Evolutionary conservation across 2,797 vertebrate genomes (phyloP), one percentile per base, ranked within the genome.

Genomic region (Sebastes cheni): DNA sequence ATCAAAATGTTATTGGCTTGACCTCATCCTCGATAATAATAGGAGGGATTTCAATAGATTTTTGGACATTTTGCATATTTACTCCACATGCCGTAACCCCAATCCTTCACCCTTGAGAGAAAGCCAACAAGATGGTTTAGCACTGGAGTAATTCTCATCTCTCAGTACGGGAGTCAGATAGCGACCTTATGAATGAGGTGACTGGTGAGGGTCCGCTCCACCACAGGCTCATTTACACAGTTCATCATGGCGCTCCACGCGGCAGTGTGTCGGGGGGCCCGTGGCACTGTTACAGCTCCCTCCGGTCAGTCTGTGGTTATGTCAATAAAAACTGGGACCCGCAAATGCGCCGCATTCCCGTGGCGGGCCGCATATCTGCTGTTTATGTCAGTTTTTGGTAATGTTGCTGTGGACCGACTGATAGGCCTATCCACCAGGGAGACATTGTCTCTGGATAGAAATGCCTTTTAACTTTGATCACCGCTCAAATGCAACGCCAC

Each of bases 181-280:
- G 71, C 66, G n/a, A 50, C 73, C 73, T 89, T 92, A 94, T 93
- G 92, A 83, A 95, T 94, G 94, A 95, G 92, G 94, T 95, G 94
- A 83, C 13, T 54, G 80, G 27, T 92, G 92, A 95, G 8, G 84
- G 67, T 77, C 81, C 64, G 62, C 79, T 84, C 79, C 11, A 34
- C 82, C 82, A 29, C 82, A 88, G 86, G 84, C 80, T 90, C 78
- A 79, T 84, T 80, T 86, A 65, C 42, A 75, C 83, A 72, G 84
- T 92, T 84, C 88, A 90, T 93, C 93, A 93, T 7, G 11, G 52
- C 4, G 73, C 29, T 83, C 70, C 66, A 22, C 62, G 12, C 18
- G 72, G 68, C 73, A 8, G 70, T 59, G 56, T 55, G 69, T 59
- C 13, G 50, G 69, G 60, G 67, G 58, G 18, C 22, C 46, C 1